Conservation (phyloP, 2,888 invertebrate species). For the Vannuccia rotundouncinata region DNA sequence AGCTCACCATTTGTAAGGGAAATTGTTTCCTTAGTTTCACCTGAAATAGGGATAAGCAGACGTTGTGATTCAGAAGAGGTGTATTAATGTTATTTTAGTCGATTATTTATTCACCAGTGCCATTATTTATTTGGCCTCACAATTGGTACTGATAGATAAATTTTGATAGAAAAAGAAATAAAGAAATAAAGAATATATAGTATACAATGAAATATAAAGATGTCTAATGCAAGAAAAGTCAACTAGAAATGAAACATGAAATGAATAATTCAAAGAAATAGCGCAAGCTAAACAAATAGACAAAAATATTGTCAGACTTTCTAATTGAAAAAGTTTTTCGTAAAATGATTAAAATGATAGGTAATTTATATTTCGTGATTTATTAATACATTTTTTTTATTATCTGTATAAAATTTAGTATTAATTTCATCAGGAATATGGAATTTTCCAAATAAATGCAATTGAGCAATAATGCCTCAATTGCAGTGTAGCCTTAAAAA, state of each 20-base stretch:
- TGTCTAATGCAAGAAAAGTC: neutral
- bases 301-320: slow-evolving; percentile 8
- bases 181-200: neutral
- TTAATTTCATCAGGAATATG: neutral
- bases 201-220: slow-evolving; percentile 19
- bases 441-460: neutral
- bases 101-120: too few relatives aligned
- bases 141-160: neutral
- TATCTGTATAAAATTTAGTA: neutral
- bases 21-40: slow-evolving; percentile 12
- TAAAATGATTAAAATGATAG: neutral
- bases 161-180: neutral
- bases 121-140: too few relatives aligned
- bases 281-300: neutral
- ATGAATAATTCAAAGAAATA: slow-evolving; percentile 11
- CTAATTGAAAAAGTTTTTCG: slow-evolving; percentile 16
- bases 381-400: neutral
- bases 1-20: neutral
- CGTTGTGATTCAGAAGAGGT: slow-evolving; percentile 9
- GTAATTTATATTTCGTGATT: neutral
- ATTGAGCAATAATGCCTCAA: neutral
- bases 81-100: slow-evolving; percentile 19
- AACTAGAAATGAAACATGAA: neutral
- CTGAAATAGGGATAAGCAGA: neutral
- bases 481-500: neutral